A percentile compares a stretch with the other conserved stretches of the same genome.
These are phyloP conservation scores for Phylloscopus trochilus DNA, from an alignment of 2,113 vertebrate genomes.

Conservation along the genomic window DNA sequence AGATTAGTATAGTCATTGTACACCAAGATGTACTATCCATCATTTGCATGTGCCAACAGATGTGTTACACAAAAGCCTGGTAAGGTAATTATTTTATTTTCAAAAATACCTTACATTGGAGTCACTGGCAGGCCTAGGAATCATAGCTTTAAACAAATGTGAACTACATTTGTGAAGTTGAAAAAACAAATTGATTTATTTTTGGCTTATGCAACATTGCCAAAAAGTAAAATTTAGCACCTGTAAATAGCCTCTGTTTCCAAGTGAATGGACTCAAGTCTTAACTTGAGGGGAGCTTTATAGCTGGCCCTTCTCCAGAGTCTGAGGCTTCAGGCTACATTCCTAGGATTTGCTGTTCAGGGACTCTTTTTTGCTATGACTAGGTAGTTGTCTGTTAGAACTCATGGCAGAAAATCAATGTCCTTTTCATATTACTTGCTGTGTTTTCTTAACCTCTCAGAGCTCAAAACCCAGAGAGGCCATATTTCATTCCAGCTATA, in stretches of 20 bases:
- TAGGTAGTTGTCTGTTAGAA: conserved; percentile 46
- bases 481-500: conserved; percentile 2
- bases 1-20: not conserved
- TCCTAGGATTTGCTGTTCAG: conserved; percentile 37
- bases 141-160: conserved; percentile 7
- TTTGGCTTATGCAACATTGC: not conserved
- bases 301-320: conserved; percentile 19
- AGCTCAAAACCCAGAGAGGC: conserved; percentile 36
- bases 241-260: conserved; percentile 44
- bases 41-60: not conserved
- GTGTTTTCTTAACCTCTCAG: conserved; percentile 50
- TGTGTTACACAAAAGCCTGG: not conserved
- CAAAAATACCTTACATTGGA: not conserved
- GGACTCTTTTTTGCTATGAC: conserved; percentile 19
- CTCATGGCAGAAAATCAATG: conserved; percentile 25
- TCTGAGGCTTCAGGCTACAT: conserved; percentile 48
- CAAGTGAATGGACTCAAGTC: conserved; percentile 6
- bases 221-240: conserved; percentile 52
- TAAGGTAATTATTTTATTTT: not conserved
- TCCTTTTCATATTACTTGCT: conserved; percentile 53
- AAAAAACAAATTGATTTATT: conserved; percentile 52
- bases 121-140: conserved; percentile 15
- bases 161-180: not conserved
- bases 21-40: not conserved
- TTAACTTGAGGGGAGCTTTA: conserved; percentile 1